Conservation (phyloP, 2,888 invertebrate genomes). For the Shargacucullia verbasci region DNA sequence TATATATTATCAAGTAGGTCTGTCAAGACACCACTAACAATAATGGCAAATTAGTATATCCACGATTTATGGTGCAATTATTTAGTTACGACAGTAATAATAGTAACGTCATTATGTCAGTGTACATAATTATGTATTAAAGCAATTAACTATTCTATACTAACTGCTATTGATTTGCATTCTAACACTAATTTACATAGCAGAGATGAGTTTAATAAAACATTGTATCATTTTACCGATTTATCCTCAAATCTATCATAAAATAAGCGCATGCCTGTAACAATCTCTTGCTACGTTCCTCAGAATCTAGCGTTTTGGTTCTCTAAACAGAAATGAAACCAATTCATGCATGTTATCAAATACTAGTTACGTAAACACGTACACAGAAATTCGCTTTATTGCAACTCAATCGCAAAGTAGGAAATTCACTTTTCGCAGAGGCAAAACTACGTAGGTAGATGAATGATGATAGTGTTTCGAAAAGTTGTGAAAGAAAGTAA, state of each 20-base stretch:
- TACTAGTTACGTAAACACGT: conserved; percentile 48
- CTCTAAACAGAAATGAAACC: conserved; percentile 34
- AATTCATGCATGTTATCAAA: conserved; percentile 47
- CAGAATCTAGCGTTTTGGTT: conserved; percentile 30
- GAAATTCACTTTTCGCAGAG: conserved; percentile 42
- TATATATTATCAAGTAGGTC: not conserved
- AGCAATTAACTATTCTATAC: not conserved
- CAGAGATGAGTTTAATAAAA: not conserved
- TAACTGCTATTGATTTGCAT: conserved; percentile 1
- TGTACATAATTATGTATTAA: not conserved
- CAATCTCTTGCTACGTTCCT: conserved; percentile 1
- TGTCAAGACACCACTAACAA: not conserved
- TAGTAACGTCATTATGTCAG: conserved; percentile 1
- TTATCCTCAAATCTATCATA: too few relatives aligned
- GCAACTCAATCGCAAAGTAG: conserved; percentile 44
- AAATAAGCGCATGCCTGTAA: not conserved
- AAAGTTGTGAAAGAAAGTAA: conserved; percentile 26
- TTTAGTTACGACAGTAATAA: not conserved
- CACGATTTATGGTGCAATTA: conserved; percentile 6
- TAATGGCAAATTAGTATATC: conserved; percentile 9
- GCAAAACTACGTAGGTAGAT: conserved; percentile 25
- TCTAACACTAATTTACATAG: not conserved
- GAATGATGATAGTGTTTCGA: conserved; percentile 11
- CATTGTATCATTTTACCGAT: too few relatives aligned
- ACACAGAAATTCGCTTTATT: conserved; percentile 53